phyloP scores from a whole-genome alignment of 2,113 vertebrate species.

The Salvelinus sp. region DNA sequence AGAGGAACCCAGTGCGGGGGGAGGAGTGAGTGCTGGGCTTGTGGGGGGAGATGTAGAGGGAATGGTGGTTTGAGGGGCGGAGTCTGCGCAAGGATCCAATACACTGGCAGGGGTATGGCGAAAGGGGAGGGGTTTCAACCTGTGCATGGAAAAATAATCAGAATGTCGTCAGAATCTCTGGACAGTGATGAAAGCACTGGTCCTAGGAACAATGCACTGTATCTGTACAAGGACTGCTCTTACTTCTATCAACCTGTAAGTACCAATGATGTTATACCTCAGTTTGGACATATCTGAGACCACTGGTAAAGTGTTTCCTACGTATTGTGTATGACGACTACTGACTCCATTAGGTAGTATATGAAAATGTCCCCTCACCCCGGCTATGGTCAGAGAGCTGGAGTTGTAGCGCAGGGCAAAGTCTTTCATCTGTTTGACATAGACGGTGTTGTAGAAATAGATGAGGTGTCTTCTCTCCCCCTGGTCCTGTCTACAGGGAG shows the following conservation, averaged over 20 bases:
- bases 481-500: conserved; percentile 7
- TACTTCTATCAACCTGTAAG: too few relatives aligned
- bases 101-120: background rate
- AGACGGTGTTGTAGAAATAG: conserved; percentile 85
- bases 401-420: conserved; percentile 81
- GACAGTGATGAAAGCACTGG: background rate
- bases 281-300: too few relatives aligned
- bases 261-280: too few relatives aligned
- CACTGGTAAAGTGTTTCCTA: too few relatives aligned
- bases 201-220: background rate
- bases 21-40: background rate
- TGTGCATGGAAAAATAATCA: background rate
- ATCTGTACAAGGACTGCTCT: too few relatives aligned
- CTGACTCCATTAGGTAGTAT: background rate
- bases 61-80: background rate
- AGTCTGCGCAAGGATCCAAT: background rate
- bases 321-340: background rate
- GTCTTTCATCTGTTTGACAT: conserved; percentile 77
- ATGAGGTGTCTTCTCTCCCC: conserved; percentile 84
- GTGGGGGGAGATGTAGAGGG: conserved; percentile 3
- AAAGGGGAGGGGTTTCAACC: conserved; percentile 8
- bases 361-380: background rate
- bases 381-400: background rate
- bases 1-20: background rate
- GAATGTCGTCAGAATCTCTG: background rate